Evolutionary conservation across 2,113 vertebrate genomes (phyloP).

Genomic region (Monopterus albus): DNA sequence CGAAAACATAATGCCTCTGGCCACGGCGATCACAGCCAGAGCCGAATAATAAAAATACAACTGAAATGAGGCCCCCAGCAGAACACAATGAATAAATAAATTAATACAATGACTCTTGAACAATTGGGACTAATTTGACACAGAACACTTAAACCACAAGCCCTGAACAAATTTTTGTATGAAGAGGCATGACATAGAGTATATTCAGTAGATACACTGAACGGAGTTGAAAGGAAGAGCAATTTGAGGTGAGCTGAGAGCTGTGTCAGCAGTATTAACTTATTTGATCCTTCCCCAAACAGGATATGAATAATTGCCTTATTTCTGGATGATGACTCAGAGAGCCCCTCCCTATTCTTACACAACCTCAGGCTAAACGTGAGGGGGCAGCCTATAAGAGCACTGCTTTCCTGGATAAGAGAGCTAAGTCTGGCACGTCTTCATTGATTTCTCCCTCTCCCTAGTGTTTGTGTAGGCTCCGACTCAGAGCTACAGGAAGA

Average conservation of each 20-base stretch:
- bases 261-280: constrained; percentile 55
- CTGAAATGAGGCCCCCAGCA: neutral
- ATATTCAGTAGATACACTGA: neutral
- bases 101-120: neutral
- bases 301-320: constrained; percentile 69
- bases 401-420: constrained; percentile 37
- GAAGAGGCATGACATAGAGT: neutral
- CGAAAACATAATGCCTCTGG: too few species aligned
- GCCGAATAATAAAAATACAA: constrained; percentile 12
- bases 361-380: constrained; percentile 60
- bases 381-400: constrained; percentile 47
- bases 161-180: neutral
- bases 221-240: neutral
- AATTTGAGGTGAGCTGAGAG: constrained; percentile 11
- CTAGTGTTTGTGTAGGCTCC: constrained; percentile 64
- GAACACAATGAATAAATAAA: constrained; percentile 6
- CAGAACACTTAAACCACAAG: neutral
- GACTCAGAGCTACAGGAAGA: constrained; percentile 29
- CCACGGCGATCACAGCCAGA: too few species aligned
- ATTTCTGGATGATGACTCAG: constrained; percentile 74
- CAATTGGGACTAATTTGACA: constrained; percentile 8
- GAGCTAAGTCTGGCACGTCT: constrained; percentile 67
- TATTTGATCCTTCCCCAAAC: constrained; percentile 50
- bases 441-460: constrained; percentile 72
- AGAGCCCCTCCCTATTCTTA: constrained; percentile 56